Percentiles rank a stretch among this genome's conserved stretches.
phyloP scores from a whole-genome alignment of 2,797 vertebrate species.

The Alexandromys oeconomus region DNA sequence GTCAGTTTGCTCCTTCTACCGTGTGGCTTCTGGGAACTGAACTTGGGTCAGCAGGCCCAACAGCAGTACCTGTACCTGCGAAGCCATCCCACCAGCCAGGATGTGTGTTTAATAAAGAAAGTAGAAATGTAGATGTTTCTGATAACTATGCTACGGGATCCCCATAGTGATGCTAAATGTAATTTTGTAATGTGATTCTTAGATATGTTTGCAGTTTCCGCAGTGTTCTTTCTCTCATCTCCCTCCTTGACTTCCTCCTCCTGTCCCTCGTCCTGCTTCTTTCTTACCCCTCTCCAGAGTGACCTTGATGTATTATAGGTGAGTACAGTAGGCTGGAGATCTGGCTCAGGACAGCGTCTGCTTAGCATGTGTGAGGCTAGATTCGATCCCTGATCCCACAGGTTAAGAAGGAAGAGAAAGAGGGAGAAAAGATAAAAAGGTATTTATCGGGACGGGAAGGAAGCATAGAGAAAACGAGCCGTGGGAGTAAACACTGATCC shows the following conservation, averaged over 20 bases:
- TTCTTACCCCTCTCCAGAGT: not conserved
- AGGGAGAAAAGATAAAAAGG: not conserved
- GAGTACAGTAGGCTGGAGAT: not conserved
- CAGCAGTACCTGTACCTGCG: not conserved
- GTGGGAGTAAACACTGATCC: not conserved
- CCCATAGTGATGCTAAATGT: not conserved
- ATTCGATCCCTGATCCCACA: not conserved
- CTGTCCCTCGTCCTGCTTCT: not conserved
- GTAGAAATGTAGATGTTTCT: not conserved
- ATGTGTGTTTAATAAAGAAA: not conserved
- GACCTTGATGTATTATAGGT: not conserved
- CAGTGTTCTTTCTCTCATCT: not conserved
- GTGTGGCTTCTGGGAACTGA: not conserved
- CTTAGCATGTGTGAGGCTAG: not conserved
- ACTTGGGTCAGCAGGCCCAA: not conserved
- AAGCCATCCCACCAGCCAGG: not conserved
- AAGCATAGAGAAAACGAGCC: not conserved
- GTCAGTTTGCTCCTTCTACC: not conserved
- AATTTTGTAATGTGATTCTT: not conserved
- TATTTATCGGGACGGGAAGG: not conserved
- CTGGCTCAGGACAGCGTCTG: not conserved
- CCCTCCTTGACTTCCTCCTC: not conserved
- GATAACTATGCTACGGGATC: not conserved
- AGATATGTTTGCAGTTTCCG: not conserved
- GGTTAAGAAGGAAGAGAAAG: not conserved